Percentiles rank a stretch among this genome's conserved stretches.
Conservation (phyloP, 2,888 invertebrate genomes). For the Pterostichus madidus region DNA sequence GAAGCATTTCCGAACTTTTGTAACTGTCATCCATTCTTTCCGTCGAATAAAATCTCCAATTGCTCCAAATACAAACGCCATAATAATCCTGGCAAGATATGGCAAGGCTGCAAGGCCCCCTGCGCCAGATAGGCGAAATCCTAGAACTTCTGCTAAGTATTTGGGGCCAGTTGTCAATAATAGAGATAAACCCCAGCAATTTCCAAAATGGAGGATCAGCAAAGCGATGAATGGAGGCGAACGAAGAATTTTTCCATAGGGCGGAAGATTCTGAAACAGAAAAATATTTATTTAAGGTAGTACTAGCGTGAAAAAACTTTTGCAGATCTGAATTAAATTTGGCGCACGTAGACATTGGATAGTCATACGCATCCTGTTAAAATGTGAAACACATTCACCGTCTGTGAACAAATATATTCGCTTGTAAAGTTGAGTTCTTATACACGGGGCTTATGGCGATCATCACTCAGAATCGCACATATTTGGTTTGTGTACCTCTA, state of each 20-base stretch:
- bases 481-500: no score
- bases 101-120: slow-evolving; percentile 86
- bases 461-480: no score
- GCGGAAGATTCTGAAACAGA: slow-evolving; percentile 81
- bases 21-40: slow-evolving; percentile 77
- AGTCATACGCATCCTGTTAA: no score
- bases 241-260: slow-evolving; percentile 81
- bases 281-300: no score
- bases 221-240: slow-evolving; percentile 86
- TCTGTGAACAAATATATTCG: no score
- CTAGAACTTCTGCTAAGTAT: slow-evolving; percentile 85
- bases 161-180: slow-evolving; percentile 88
- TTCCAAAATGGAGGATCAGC: slow-evolving; percentile 85
- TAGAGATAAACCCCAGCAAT: slow-evolving; percentile 87
- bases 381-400: no score
- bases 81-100: slow-evolving; percentile 84
- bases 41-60: slow-evolving; percentile 83
- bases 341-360: no score
- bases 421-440: no score
- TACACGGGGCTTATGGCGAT: no score
- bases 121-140: slow-evolving; percentile 85
- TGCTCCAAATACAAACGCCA: slow-evolving; percentile 86
- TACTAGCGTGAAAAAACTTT: no score
- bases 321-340: no score
- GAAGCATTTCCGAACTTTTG: slow-evolving; percentile 83